Percentiles rank a stretch among this genome's conserved stretches.
Evolutionary conservation across 2,113 vertebrate species (phyloP).

Genomic region (Balaenoptera acutorostrata): DNA sequence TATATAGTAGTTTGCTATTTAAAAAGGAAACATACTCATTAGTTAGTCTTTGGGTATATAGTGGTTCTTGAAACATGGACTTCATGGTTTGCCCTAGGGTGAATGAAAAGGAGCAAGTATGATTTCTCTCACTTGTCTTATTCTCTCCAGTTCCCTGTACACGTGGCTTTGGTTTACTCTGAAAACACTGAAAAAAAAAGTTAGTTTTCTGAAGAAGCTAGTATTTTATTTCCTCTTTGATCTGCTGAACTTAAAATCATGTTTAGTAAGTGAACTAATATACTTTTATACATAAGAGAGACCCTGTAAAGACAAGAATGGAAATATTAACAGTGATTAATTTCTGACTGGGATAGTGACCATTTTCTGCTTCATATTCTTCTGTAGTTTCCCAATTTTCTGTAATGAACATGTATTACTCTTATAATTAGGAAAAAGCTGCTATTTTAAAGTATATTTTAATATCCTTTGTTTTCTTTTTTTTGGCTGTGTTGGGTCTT

Average conservation of each 20-base stretch:
- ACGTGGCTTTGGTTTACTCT: not conserved
- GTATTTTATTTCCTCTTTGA: not conserved
- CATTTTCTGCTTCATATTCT: not conserved
- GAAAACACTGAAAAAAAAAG: not conserved
- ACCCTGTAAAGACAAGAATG: not conserved
- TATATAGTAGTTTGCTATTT: not conserved
- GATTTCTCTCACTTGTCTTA: not conserved
- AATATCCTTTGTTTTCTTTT: not conserved
- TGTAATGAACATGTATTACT: not conserved
- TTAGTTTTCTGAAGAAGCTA: slow-evolving; percentile 6
- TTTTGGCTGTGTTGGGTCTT: too few relatives aligned
- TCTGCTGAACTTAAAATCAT: not conserved
- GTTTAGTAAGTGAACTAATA: not conserved
- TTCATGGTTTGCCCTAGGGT: not conserved
- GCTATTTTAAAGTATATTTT: not conserved
- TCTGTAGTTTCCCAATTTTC: not conserved
- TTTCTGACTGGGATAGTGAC: not conserved
- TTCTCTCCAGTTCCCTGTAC: not conserved
- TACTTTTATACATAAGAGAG: not conserved
- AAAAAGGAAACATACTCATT: not conserved
- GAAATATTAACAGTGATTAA: not conserved
- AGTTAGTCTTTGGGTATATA: not conserved
- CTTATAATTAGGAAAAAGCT: not conserved
- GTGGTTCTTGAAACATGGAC: not conserved
- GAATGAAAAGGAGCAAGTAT: not conserved